phyloP scores from a whole-genome alignment of 1,140 invertebrate genomes.

The Neomicropteryx cornuta region DNA sequence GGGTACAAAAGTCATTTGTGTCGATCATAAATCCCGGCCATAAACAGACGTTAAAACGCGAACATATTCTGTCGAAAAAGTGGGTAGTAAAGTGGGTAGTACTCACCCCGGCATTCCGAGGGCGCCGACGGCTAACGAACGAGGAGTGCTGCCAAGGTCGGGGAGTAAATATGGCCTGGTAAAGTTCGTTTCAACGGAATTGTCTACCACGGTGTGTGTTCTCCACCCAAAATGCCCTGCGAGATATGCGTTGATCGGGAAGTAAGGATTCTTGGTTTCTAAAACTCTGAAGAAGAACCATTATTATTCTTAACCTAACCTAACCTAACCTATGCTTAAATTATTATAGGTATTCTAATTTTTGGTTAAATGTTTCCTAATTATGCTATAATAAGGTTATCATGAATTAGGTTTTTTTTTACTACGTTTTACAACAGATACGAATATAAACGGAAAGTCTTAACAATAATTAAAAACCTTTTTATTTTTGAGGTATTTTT shows the following conservation, averaged over 20 bases:
- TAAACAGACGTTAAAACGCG: background rate
- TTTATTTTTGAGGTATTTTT: background rate
- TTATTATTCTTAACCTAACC: background rate
- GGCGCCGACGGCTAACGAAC: background rate
- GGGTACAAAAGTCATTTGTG: too few species aligned
- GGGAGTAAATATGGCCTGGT: constrained; percentile 11
- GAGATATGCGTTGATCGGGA: constrained; percentile 35
- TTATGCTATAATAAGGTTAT: background rate
- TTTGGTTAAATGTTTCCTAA: background rate
- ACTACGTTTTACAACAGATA: background rate
- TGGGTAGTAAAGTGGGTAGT: background rate
- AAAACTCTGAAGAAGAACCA: background rate
- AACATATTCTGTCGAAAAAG: background rate
- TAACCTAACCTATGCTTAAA: background rate
- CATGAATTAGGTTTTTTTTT: background rate
- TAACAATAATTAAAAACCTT: background rate
- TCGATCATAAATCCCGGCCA: too few species aligned
- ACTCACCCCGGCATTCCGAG: constrained; percentile 1
- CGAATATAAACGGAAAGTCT: background rate
- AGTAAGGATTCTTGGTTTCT: constrained; percentile 26
- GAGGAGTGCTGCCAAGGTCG: too few species aligned
- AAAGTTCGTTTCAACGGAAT: constrained; percentile 19
- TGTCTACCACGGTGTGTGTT: constrained; percentile 27
- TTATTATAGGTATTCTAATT: background rate
- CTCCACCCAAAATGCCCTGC: constrained; percentile 42